Evolutionary conservation across 2,797 vertebrate genomes (phyloP), one percentile per base, ranked within the genome.

Genomic region (Mormyrops boulengeri): DNA sequence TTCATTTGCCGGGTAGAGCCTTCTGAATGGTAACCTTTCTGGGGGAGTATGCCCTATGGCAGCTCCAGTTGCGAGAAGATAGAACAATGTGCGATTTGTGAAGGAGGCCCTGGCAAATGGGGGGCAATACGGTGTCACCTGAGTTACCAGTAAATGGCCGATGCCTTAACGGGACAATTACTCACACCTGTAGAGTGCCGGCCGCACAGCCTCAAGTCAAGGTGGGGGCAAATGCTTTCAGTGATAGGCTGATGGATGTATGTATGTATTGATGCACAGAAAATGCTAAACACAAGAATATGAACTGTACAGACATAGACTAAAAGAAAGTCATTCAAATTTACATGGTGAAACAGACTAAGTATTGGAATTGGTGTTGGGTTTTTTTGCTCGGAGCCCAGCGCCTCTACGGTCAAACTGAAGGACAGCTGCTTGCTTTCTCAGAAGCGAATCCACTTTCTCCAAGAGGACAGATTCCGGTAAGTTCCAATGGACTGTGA

Each of bases 101-200:
- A 89, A 77, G 62, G 57, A 38, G 53, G 88, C 87, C 73, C 85
- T 85, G 44, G 88, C 30, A 85, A 88, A 38, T 7, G n/a, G 11
- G 62, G 77, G 41, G 88, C 89, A 89, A 85, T 91, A 88, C 66
- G 90, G 88, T 62, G 73, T 19, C 41, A 52, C 55, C 88, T 91
- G 57, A 88, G 88, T 91, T 91, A 91, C 90, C 69, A 73, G 88
- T 52, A 88, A 73, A 90, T 88, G 38, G 89, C 66, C 87, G 53
- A 89, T 88, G 80, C 88, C 84, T 85, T 85, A 38, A 55, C 19
- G 12, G 77, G 86, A 73, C 88, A 91, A 89, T 89, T 89, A 89
- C 91, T 88, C 89, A 90, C 90, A 91, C 92, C 89, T 91, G 90
- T 89, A 87, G n/a, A 22, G 57, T 14, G 14, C 19, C 9, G 0